phyloP scores from a whole-genome alignment of 2,888 invertebrate species.

The Tetragnatha montana region DNA sequence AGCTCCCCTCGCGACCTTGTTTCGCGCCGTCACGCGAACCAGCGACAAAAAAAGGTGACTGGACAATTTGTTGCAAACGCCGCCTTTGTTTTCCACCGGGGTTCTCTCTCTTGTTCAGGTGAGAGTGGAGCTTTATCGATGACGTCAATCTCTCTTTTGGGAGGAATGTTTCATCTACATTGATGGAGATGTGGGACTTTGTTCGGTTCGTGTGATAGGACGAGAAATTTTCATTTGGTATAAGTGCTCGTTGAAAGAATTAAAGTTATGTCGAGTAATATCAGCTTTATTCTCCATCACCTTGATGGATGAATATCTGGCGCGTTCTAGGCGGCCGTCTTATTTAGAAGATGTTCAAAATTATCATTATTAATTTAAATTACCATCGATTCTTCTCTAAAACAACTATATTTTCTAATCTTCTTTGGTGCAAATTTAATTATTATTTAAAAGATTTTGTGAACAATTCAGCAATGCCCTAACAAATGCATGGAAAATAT shows the following conservation, averaged over 20 bases:
- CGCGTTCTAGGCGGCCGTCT: too few relatives aligned
- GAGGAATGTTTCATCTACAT: not conserved
- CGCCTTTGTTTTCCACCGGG: conserved; percentile 49
- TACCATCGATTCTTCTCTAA: too few relatives aligned
- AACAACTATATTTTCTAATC: too few relatives aligned
- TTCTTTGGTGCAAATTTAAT: too few relatives aligned
- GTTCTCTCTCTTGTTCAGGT: not conserved
- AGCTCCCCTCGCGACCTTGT: conserved; percentile 42
- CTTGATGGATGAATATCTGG: too few relatives aligned
- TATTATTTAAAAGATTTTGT: too few relatives aligned
- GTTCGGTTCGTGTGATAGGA: not conserved
- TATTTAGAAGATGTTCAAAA: too few relatives aligned
- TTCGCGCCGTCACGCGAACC: conserved; percentile 50
- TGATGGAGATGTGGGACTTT: not conserved
- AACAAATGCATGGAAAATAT: too few relatives aligned
- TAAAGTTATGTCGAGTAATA: too few relatives aligned
- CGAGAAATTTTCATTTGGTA: not conserved
- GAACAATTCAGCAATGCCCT: too few relatives aligned
- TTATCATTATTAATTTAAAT: too few relatives aligned
- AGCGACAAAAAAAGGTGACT: conserved; percentile 22
- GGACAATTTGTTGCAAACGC: conserved; percentile 52
- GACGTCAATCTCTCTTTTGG: conserved; percentile 9
- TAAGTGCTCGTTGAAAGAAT: not conserved
- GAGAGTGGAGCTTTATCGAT: conserved; percentile 28
- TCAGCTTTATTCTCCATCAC: too few relatives aligned